Conservation (phyloP, 1,140 invertebrate genomes). For the Callitettix versicolor region DNA sequence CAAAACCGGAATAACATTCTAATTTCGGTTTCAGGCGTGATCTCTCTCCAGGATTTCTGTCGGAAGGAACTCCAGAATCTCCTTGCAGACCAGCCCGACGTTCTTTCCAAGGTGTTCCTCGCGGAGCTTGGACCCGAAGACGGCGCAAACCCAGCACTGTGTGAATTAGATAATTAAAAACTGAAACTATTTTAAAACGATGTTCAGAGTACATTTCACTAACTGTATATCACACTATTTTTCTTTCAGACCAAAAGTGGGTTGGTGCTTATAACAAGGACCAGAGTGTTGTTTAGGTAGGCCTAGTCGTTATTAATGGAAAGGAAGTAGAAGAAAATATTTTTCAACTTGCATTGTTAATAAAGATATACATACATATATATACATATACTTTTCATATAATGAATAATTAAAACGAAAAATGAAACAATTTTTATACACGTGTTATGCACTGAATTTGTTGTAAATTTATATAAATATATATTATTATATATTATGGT, state of each 20-base stretch:
- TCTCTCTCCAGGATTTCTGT: not conserved
- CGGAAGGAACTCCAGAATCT: not conserved
- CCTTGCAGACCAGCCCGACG: not conserved
- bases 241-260: not conserved
- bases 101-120: constrained; percentile 6
- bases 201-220: not conserved
- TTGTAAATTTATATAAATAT: constrained; percentile 1
- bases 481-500: constrained; percentile 10
- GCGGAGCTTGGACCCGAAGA: not conserved
- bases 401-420: constrained; percentile 1
- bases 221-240: not conserved
- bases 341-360: not conserved
- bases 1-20: not conserved
- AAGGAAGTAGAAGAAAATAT: not conserved
- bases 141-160: constrained; percentile 4
- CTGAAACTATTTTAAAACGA: not conserved
- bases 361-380: too few species aligned
- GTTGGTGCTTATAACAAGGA: not conserved
- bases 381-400: not conserved
- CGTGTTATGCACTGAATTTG: constrained; percentile 2
- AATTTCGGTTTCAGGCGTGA: not conserved
- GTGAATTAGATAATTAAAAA: not conserved
- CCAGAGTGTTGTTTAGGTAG: not conserved
- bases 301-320: not conserved
- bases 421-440: not conserved